A percentile compares a stretch with the other conserved stretches of the same genome.
Evolutionary conservation across 1,140 invertebrate genomes (phyloP).

Genomic region (Drosophila chauvacae): DNA sequence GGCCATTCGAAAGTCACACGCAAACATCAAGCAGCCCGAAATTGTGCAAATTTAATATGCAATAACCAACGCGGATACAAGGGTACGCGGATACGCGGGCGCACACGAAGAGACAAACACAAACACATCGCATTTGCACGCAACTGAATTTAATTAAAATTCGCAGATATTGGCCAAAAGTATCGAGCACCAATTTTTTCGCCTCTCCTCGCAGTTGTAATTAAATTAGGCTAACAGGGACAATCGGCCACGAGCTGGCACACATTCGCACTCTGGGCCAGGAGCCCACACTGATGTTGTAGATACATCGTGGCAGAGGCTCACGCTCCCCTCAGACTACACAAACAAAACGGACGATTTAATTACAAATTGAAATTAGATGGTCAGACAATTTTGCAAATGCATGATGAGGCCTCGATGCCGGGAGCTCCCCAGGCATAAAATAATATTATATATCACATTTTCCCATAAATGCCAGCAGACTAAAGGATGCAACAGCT

Average conservation of each 20-base stretch:
- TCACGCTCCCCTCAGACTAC: neutral
- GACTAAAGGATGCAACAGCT: neutral
- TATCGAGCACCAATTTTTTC: conserved; percentile 51
- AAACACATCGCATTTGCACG: conserved; percentile 44
- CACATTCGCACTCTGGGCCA: conserved; percentile 4
- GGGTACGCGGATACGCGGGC: neutral
- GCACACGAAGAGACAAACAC: conserved; percentile 17
- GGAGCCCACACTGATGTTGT: neutral
- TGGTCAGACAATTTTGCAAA: conserved; percentile 19
- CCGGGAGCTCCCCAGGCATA: neutral
- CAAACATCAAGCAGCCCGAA: conserved; percentile 66
- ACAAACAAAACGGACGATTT: conserved; percentile 61
- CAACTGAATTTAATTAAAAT: conserved; percentile 81
- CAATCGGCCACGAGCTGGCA: conserved; percentile 18
- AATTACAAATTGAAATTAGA: conserved; percentile 70
- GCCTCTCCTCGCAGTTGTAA: conserved; percentile 49
- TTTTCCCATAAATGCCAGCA: neutral
- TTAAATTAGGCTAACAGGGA: conserved; percentile 73
- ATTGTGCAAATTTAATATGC: conserved; percentile 79
- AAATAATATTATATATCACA: neutral
- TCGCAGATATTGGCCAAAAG: conserved; percentile 75
- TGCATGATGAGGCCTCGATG: neutral
- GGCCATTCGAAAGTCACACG: conserved; percentile 67
- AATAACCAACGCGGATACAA: conserved; percentile 38
- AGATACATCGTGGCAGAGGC: neutral